phyloP scores from a whole-genome alignment of 2,888 invertebrate genomes.

The Zaprionus lineosus region DNA sequence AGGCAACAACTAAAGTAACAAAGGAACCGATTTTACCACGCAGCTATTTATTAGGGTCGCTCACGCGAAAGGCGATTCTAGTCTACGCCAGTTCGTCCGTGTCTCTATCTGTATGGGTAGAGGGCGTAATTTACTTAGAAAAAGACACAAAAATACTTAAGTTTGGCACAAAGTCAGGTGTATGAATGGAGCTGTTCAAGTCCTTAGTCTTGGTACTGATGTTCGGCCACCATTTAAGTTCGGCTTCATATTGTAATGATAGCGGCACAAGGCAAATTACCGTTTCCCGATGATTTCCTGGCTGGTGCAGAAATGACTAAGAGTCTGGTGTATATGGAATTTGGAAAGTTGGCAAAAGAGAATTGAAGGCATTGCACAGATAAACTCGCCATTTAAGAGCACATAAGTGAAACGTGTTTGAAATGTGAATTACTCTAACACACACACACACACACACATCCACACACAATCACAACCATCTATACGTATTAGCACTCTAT shows the following conservation, averaged over 20 bases:
- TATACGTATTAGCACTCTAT: not conserved
- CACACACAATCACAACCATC: slow-evolving; percentile 1
- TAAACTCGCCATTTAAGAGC: slow-evolving; percentile 74
- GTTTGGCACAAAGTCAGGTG: too few species aligned
- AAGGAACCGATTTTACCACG: slow-evolving; percentile 41
- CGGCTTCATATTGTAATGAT: too few species aligned
- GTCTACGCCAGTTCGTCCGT: slow-evolving; percentile 1
- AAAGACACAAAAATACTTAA: slow-evolving; percentile 67
- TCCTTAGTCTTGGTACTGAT: too few species aligned
- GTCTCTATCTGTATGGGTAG: slow-evolving; percentile 11
- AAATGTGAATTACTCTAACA: slow-evolving; percentile 70
- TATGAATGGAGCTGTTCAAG: too few species aligned
- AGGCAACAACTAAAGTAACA: slow-evolving; percentile 21
- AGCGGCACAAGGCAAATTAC: too few species aligned
- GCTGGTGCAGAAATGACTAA: too few species aligned
- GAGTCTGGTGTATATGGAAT: too few species aligned
- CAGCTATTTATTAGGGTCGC: slow-evolving; percentile 73
- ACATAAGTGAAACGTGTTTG: slow-evolving; percentile 73
- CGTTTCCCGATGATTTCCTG: too few species aligned
- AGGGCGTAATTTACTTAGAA: slow-evolving; percentile 68
- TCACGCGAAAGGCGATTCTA: slow-evolving; percentile 60
- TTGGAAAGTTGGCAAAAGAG: not conserved
- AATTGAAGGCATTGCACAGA: slow-evolving; percentile 44
- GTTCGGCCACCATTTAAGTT: too few species aligned
- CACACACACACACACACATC: slow-evolving; percentile 14